These are phyloP conservation scores for Okamejei kenojei DNA, from an alignment of 2,797 vertebrate species.

Conservation along the genomic window DNA sequence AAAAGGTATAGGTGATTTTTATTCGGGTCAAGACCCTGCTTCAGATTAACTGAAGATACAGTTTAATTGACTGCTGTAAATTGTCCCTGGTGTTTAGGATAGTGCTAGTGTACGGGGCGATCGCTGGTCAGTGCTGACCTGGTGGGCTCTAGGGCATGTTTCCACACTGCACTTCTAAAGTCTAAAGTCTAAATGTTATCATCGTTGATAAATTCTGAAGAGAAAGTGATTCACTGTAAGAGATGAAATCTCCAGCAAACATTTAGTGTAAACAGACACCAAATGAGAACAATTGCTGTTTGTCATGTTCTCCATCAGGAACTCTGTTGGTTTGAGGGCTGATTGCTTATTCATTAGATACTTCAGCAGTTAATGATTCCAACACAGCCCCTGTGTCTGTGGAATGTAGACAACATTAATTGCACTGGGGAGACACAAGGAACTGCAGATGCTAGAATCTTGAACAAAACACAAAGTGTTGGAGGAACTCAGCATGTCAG, in stretches of 20 bases:
- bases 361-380: not conserved
- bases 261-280: conserved; percentile 4
- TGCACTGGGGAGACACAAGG: not conserved
- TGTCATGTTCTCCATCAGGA: not conserved
- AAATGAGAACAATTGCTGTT: conserved; percentile 16
- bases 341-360: conserved; percentile 29
- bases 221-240: not conserved
- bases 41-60: no score
- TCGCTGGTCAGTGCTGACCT: no score
- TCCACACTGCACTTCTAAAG: no score
- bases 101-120: no score
- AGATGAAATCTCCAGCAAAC: conserved; percentile 21
- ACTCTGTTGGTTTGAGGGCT: conserved; percentile 10
- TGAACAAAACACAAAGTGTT: no score
- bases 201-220: conserved; percentile 16
- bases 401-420: not conserved
- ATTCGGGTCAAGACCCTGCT: no score
- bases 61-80: no score
- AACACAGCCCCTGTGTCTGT: not conserved
- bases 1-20: no score
- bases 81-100: no score
- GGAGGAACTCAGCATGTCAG: no score
- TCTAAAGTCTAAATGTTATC: not conserved
- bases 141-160: no score
- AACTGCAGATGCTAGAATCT: no score